phyloP scores from a whole-genome alignment of 2,797 vertebrate species.

The Cynopterus sphinx region DNA sequence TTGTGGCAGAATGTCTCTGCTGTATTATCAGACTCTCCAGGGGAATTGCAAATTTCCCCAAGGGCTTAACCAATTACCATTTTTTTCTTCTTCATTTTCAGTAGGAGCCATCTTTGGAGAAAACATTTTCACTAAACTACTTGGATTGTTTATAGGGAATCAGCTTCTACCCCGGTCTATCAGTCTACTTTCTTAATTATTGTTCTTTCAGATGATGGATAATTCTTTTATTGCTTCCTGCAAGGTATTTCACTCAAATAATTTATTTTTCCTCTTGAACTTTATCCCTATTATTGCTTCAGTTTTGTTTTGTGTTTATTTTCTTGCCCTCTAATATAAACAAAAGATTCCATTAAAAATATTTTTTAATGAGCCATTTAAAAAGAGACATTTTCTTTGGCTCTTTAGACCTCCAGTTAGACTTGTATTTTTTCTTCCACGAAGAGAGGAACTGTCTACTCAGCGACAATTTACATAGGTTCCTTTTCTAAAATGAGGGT shows the following conservation, averaged over 20 bases:
- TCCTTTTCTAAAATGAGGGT: neutral
- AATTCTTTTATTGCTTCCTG: neutral
- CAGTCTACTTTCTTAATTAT: neutral
- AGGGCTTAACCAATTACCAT: neutral
- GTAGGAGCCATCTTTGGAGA: neutral
- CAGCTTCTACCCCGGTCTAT: neutral
- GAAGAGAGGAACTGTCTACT: neutral
- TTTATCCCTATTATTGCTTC: neutral
- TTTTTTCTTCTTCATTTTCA: neutral
- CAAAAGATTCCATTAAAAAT: neutral
- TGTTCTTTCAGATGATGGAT: neutral
- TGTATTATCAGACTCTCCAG: neutral
- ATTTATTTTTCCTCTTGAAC: neutral
- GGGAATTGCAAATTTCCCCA: neutral
- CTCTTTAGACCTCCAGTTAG: neutral
- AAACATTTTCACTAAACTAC: neutral
- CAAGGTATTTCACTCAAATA: neutral
- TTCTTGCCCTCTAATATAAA: slow-evolving; percentile 3
- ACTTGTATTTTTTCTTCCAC: neutral
- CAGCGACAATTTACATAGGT: neutral
- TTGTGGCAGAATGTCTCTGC: neutral
- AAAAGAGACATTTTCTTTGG: neutral
- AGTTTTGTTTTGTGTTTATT: neutral
- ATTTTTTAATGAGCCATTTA: neutral
- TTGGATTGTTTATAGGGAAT: neutral